Evolutionary conservation across 2,888 invertebrate species (phyloP).

Genomic region (Erannis defoliaria): DNA sequence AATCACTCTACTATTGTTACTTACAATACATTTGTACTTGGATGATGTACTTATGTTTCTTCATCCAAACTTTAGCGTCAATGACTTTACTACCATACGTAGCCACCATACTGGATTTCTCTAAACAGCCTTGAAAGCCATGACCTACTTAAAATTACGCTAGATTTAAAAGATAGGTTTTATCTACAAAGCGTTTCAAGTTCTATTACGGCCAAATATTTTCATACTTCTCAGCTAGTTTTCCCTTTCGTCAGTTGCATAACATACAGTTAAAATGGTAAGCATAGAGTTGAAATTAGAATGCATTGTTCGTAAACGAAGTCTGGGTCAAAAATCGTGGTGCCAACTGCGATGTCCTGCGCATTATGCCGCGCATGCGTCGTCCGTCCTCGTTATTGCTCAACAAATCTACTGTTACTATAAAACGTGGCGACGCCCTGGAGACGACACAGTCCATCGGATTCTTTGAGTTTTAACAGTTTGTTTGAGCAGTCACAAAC

Average conservation of each 20-base stretch:
- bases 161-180: constrained; percentile 46
- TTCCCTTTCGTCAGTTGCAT: constrained; percentile 71
- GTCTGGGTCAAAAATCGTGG: constrained; percentile 79
- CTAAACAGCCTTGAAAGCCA: constrained; percentile 50
- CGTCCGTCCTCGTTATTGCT: constrained; percentile 64
- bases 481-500: constrained; percentile 78
- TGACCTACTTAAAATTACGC: constrained; percentile 48
- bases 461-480: constrained; percentile 62
- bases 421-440: constrained; percentile 75
- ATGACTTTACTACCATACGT: constrained; percentile 37
- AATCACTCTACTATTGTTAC: not conserved
- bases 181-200: constrained; percentile 40
- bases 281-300: constrained; percentile 78
- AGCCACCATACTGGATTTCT: constrained; percentile 45
- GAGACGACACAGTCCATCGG: constrained; percentile 76
- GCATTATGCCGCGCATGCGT: constrained; percentile 67
- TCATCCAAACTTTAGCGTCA: constrained; percentile 31
- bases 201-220: constrained; percentile 29
- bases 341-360: constrained; percentile 73
- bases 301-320: constrained; percentile 70
- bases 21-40: not conserved
- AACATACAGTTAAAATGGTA: constrained; percentile 77
- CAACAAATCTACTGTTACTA: constrained; percentile 71
- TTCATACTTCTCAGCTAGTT: constrained; percentile 43
- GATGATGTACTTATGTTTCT: not conserved